Evolutionary conservation across 2,888 invertebrate species (phyloP).

Genomic region (Drosophila prolongata): DNA sequence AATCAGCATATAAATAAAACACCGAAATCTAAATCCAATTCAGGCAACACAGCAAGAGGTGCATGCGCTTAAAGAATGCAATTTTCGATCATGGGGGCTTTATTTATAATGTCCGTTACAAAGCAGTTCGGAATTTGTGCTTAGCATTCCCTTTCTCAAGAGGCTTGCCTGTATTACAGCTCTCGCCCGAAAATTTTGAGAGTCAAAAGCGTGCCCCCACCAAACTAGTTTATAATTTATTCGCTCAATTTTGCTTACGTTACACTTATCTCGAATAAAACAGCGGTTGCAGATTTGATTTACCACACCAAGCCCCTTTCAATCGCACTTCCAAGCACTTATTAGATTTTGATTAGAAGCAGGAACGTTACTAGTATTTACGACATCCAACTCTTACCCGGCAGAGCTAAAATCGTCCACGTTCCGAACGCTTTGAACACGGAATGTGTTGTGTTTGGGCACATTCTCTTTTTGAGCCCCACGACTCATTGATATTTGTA

Average conservation of each 20-base stretch:
- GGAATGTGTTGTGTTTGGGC: slow-evolving; percentile 28
- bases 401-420: slow-evolving; percentile 8
- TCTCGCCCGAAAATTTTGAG: slow-evolving; percentile 18
- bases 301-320: not conserved
- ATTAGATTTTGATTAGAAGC: slow-evolving; percentile 19
- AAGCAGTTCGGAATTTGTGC: not conserved
- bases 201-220: slow-evolving; percentile 15
- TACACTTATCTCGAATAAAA: slow-evolving; percentile 19
- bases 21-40: slow-evolving; percentile 1
- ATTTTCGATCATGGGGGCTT: not conserved
- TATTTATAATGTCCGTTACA: not conserved
- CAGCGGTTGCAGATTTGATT: slow-evolving; percentile 5
- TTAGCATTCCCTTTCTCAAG: not conserved
- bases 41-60: slow-evolving; percentile 12
- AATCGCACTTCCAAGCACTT: slow-evolving; percentile 6
- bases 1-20: not conserved
- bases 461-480: slow-evolving; percentile 22
- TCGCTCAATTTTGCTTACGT: slow-evolving; percentile 49
- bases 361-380: slow-evolving; percentile 10
- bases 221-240: slow-evolving; percentile 38
- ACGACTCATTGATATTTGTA: slow-evolving; percentile 42
- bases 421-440: slow-evolving; percentile 25
- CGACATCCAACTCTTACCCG: slow-evolving; percentile 27
- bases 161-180: slow-evolving; percentile 12
- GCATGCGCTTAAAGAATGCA: slow-evolving; percentile 16